A percentile compares a stretch with the other conserved stretches of the same genome.
These are phyloP conservation scores for Clupea harengus DNA, from an alignment of 2,113 vertebrate species.

Conservation along the genomic window DNA sequence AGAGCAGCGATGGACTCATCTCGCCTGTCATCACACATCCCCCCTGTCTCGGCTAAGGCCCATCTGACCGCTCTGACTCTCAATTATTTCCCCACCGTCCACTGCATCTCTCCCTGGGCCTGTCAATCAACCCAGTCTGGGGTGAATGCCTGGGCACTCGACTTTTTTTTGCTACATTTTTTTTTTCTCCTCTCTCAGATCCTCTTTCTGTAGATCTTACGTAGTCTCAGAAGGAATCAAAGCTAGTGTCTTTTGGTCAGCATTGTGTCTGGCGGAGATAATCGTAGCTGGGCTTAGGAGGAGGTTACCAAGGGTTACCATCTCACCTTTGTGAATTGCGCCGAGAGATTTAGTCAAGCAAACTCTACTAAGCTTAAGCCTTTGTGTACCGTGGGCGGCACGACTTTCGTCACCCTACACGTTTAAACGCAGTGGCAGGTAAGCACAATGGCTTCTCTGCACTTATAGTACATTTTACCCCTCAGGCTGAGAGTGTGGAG, in stretches of 20 bases:
- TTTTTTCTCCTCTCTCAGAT: neutral
- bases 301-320: neutral
- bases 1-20: slow-evolving; percentile 28
- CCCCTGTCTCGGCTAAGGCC: slow-evolving; percentile 35
- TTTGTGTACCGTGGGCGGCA: neutral
- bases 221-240: neutral
- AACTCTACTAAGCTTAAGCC: neutral
- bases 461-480: neutral
- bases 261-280: neutral
- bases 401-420: neutral
- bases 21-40: slow-evolving; percentile 49
- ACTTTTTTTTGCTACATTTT: slow-evolving; percentile 5
- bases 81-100: slow-evolving; percentile 35
- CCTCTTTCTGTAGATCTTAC: neutral
- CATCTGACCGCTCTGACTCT: slow-evolving; percentile 32
- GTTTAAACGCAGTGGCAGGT: neutral
- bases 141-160: neutral
- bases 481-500: neutral
- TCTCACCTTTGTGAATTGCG: slow-evolving; percentile 7
- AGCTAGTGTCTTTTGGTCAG: neutral
- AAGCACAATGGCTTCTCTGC: neutral
- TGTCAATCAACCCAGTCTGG: slow-evolving; percentile 26
- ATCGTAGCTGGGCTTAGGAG: neutral
- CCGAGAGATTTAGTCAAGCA: neutral
- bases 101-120: slow-evolving; percentile 19